Base-by-base conservation (phyloP, 2,888 invertebrate species). In the Drosophila silvestris region DNA sequence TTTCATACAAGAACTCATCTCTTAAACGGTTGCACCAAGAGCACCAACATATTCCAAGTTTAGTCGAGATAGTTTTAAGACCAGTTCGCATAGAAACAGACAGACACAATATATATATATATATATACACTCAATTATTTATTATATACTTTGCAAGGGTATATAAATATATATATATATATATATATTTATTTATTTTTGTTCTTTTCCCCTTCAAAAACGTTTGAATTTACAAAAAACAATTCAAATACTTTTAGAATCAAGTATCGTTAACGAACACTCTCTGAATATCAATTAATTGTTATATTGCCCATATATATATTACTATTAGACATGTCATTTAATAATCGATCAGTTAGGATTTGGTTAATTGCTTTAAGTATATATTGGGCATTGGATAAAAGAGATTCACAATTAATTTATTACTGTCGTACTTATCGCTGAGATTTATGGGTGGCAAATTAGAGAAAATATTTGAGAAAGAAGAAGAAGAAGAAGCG, bases 351-450 rank as follows among this genome's bases (percentile, higher is more conserved):
- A 22, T 47, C 16, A 47, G 16, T 4, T 16, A 5, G 2, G 22
- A 47, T 22, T 16, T 16, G 22, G 4, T 22, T 47, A 7, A 16
- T 16, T 7, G 22, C 47, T 7, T 16, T 6, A 44, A 14, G 44
- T 22, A 44, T 44, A 6, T 22, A 4, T 22, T 3, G 44, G 14
- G 14, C 44, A 14, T 22, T 22, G 22, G 22, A 22, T 47, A 22
- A 5, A 5, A 9, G 22, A 47, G 16, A 26, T 26, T 26, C 47
- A 26, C 22, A 47, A 69, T 67, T 59, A 71, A 78, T 83, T 83
- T 66, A 88, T 84, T 83, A 79, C 70, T 79, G 83, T 81, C 79
- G 81, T 85, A 85, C 86, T 83, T 74, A 56, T 69, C 16, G 60
- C n/a, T 33, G 56, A 73, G 74, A 85, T 85, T 85, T 86, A 85